phyloP scores from a whole-genome alignment of 2,113 vertebrate species.

The Zingel zingel region DNA sequence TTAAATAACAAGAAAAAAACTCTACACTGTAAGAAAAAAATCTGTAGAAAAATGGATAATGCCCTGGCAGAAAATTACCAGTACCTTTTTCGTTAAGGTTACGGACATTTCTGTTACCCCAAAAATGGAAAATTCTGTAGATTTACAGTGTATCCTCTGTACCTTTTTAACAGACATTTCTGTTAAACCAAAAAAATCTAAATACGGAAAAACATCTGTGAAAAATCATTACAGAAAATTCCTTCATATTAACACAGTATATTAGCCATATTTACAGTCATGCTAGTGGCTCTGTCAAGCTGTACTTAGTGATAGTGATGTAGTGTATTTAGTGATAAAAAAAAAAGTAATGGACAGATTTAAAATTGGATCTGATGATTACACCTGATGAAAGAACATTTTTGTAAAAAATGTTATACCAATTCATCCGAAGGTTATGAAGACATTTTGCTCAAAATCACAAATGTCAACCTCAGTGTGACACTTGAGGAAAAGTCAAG shows the following conservation, averaged over 20 bases:
- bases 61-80: too few relatives aligned
- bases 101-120: too few relatives aligned
- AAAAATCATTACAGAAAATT: too few relatives aligned
- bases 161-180: too few relatives aligned
- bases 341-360: not conserved
- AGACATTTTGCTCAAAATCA: not conserved
- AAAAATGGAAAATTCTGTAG: too few relatives aligned
- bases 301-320: not conserved
- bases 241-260: too few relatives aligned
- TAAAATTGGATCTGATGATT: not conserved
- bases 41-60: too few relatives aligned
- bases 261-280: not conserved
- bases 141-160: too few relatives aligned
- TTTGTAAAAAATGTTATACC: not conserved
- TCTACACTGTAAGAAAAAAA: not conserved
- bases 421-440: not conserved
- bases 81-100: too few relatives aligned
- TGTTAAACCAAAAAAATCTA: too few relatives aligned
- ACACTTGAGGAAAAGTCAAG: too few relatives aligned
- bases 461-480: not conserved
- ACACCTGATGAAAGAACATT: not conserved
- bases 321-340: not conserved
- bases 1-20: slow-evolving; percentile 1
- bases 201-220: too few relatives aligned
- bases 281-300: not conserved